A percentile compares a stretch with the other conserved stretches of the same genome.
Evolutionary conservation across 2,113 vertebrate species (phyloP).

Genomic region (Hypomesus transpacificus): DNA sequence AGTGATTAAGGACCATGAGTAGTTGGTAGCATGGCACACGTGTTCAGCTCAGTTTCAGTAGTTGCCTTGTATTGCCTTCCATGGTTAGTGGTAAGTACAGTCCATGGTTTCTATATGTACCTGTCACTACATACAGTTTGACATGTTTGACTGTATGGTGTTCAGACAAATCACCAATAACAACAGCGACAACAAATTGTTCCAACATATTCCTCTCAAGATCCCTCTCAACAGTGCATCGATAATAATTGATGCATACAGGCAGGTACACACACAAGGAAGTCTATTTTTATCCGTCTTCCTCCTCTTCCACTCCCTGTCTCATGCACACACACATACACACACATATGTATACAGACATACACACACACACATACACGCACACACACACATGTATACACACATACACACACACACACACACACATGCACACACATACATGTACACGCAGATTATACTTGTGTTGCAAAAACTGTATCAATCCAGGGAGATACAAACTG

Average conservation of each 20-base stretch:
- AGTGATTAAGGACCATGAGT: no score
- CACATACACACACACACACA: slow-evolving; percentile 18
- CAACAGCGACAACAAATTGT: background rate
- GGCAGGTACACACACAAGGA: background rate
- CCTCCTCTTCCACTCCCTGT: background rate
- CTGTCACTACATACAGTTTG: no score
- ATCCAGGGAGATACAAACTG: no score
- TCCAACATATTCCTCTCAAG: background rate
- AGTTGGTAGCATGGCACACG: no score
- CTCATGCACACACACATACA: slow-evolving; percentile 10
- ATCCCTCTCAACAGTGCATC: background rate
- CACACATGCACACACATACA: slow-evolving; percentile 1
- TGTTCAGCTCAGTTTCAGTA: no score
- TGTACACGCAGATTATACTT: background rate
- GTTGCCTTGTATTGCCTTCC: no score
- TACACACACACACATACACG: slow-evolving; percentile 9
- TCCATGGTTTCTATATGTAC: no score
- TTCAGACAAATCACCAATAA: background rate
- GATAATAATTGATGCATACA: background rate
- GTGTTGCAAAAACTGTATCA: background rate
- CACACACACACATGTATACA: slow-evolving; percentile 11
- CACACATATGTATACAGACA: slow-evolving; percentile 15
- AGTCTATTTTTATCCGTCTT: background rate
- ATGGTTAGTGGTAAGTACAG: no score
- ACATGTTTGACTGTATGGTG: background rate